Base-by-base conservation (phyloP, 2,888 invertebrate genomes). In the Zonitis immaculata region DNA sequence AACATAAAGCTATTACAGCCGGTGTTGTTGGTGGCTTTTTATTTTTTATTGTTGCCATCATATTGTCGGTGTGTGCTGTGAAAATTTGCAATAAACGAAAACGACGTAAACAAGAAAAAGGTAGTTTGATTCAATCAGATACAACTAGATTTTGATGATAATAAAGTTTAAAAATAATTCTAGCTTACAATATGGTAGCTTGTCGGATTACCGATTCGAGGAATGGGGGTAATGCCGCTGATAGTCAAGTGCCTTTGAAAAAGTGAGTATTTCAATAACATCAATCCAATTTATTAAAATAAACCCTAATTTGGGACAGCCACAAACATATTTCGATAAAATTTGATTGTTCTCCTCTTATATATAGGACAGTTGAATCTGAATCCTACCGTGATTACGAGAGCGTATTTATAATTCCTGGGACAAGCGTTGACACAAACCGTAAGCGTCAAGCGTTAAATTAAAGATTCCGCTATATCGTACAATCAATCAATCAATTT, bases 111-210 rank as follows among this genome's bases (percentile, higher is more conserved):
- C 94, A 95, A 80, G 94, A 95, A 81, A 95, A 95, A 91, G 95
- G 96, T 95, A 20, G 7, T 2, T 18, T 18, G 7, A n/a, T n/a
- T 8, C 16, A 12, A n/a, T 26, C 18, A 43, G n/a, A n/a, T n/a
- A n/a, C n/a, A n/a, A n/a, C n/a, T n/a, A n/a, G n/a, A n/a, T n/a
- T n/a, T n/a, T n/a, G n/a, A n/a, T n/a, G n/a, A n/a, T n/a, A n/a
- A n/a, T n/a, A n/a, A n/a, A n/a, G n/a, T n/a, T n/a, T n/a, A n/a
- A n/a, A n/a, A n/a, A n/a, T n/a, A 6, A 8, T 89, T 90, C 79
- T 88, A 95, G 95, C 93, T 82, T 95, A 95, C 86, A 94, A 93
- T 84, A 93, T 95, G 94, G 95, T 95, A 84, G 91, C 95, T 79
- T 94, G 94, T 85, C 88, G 95, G 77, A 89, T 94, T 77, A 92